Percentiles rank a stretch among this genome's conserved stretches.
Conservation (phyloP, 2,888 invertebrate species). For the Scrobipalpa atriplicella region DNA sequence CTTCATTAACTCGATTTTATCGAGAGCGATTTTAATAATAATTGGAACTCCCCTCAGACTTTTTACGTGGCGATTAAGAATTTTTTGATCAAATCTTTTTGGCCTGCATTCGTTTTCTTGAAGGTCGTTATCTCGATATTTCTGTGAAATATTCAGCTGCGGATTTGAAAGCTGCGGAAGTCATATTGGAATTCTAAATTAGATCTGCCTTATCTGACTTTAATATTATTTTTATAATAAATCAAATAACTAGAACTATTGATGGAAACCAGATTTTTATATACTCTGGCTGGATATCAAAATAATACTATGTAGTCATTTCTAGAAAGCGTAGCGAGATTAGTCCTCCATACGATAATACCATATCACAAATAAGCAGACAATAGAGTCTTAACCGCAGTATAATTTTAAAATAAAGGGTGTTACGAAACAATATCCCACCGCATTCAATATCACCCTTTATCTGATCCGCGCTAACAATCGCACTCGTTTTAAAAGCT, state of each 20-base stretch:
- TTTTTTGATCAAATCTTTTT: constrained; percentile 59
- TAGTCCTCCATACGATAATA: neutral
- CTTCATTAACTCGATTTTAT: constrained; percentile 81
- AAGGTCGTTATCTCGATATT: constrained; percentile 52
- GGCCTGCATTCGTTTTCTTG: constrained; percentile 54
- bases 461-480: constrained; percentile 76
- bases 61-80: constrained; percentile 71
- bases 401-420: constrained; percentile 55
- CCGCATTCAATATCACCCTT: constrained; percentile 58
- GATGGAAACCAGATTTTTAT: too few relatives aligned
- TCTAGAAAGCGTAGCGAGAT: too few relatives aligned
- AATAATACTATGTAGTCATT: neutral
- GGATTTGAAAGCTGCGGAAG: neutral
- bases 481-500: constrained; percentile 60
- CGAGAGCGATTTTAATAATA: constrained; percentile 74
- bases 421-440: constrained; percentile 55
- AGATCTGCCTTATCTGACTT: neutral
- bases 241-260: too few relatives aligned
- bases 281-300: too few relatives aligned
- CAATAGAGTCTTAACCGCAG: constrained; percentile 37
- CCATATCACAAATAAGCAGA: neutral
- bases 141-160: constrained; percentile 12
- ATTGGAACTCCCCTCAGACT: constrained; percentile 68
- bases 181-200: neutral
- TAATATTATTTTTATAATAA: neutral